These are phyloP conservation scores for Hecatera dysodea DNA, from an alignment of 2,888 invertebrate genomes.

Conservation along the genomic window DNA sequence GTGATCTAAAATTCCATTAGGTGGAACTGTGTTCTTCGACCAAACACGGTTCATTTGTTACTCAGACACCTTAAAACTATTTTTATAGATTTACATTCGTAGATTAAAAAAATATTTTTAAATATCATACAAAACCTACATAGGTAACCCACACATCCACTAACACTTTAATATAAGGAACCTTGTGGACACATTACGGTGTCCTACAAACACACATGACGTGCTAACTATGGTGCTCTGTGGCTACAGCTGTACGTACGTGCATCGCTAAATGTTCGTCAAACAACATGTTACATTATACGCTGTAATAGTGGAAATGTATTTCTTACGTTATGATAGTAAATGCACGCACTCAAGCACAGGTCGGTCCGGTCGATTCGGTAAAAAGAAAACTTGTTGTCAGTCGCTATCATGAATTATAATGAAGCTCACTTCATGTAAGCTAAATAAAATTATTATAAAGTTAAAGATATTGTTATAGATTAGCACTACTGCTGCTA, in stretches of 20 bases:
- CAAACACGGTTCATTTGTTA: not conserved
- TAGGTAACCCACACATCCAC: conserved; percentile 9
- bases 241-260: conserved; percentile 17
- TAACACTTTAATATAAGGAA: conserved; percentile 38
- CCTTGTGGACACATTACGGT: conserved; percentile 72
- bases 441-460: too few relatives aligned
- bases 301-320: conserved; percentile 17
- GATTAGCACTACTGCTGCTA: too few relatives aligned
- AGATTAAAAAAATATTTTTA: too few relatives aligned
- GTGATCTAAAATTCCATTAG: too few relatives aligned
- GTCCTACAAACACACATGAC: conserved; percentile 67
- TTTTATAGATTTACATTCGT: not conserved
- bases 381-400: too few relatives aligned
- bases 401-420: too few relatives aligned
- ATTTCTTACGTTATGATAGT: not conserved
- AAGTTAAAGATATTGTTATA: too few relatives aligned
- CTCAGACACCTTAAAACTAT: not conserved
- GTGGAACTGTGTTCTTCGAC: too few relatives aligned
- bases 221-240: conserved; percentile 53
- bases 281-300: conserved; percentile 50
- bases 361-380: too few relatives aligned
- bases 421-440: too few relatives aligned
- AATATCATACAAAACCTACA: not conserved
- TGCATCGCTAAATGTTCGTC: conserved; percentile 47
- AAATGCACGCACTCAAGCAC: not conserved